Base-by-base conservation (phyloP, 2,888 invertebrate species). In the Oxystoma pomonae region DNA sequence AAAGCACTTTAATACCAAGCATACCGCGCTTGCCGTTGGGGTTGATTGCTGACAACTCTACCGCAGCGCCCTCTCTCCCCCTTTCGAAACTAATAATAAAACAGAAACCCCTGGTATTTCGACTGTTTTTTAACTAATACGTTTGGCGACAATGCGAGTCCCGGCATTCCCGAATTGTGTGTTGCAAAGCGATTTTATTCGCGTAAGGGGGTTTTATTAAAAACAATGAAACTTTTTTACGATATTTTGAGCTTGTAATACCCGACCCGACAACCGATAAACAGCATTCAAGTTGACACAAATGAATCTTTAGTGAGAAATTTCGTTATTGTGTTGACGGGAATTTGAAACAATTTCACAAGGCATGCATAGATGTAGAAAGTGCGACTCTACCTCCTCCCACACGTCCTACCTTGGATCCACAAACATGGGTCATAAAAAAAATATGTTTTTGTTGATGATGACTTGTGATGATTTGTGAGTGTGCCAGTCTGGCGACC, bases 1-100 rank as follows among this genome's bases (percentile, higher is more conserved):
- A 79, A 78, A 75, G 76, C 74, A 75, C 71, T 77, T 76, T 75
- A 75, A 73, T 74, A 71, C 70, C 66, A 35, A 3, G 70, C 67
- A 69, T 66, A 70, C 72, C 70, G 71, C 70, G 3, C 5, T 35
- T 67, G 67, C 69, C 68, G 68, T 69, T 64, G 67, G 66, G 67
- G 68, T 69, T 65, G 67, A 68, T 70, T 70, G 68, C 71, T 69
- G 68, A 67, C 70, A 65, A 3, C 5, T 35, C 35, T 35, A n/a
- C n/a, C n/a, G n/a, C n/a, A n/a, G n/a, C n/a, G n/a, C 20, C 61
- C 64, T 53, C 67, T 65, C 66, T 55, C 59, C 66, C 68, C 65
- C 63, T 64, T 67, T 64, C 65, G 64, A 64, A 66, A 69, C 69
- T 68, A 68, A 73, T 70, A 73, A 74, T 74, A 74, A 74, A 72